Conservation (phyloP, 2,113 vertebrate genomes). For the Spheniscus mendiculus region DNA sequence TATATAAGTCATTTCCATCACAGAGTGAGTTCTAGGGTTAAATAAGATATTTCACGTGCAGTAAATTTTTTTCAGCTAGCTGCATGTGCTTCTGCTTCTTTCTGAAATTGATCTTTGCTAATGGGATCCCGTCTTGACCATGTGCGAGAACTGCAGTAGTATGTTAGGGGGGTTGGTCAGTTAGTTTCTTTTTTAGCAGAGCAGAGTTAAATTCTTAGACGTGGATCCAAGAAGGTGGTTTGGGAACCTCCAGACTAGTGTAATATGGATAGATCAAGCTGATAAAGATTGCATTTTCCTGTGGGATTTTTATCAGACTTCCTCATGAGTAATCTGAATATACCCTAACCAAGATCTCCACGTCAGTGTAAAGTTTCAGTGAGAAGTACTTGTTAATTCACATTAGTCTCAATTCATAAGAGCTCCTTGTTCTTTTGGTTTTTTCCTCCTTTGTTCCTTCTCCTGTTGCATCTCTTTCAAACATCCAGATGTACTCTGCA, state of each 20-base stretch:
- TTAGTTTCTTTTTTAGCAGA: neutral
- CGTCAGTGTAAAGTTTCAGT: fast-evolving
- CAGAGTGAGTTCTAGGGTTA: neutral
- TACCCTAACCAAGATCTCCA: neutral
- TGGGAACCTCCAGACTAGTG: neutral
- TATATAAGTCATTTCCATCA: neutral
- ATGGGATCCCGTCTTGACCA: neutral
- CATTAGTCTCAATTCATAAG: neutral
- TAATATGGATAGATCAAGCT: neutral
- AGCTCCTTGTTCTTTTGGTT: neutral
- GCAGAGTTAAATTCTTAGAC: neutral
- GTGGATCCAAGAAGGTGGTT: neutral
- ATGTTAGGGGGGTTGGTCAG: fast-evolving
- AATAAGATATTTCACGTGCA: neutral
- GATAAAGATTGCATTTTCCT: neutral
- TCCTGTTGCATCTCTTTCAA: neutral
- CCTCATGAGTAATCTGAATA: neutral
- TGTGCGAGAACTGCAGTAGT: neutral
- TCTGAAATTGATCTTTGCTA: neutral
- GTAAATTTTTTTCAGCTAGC: neutral
- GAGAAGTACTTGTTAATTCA: neutral
- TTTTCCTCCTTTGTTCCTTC: neutral
- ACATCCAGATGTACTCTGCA: neutral
- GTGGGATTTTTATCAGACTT: neutral
- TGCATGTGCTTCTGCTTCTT: neutral